Evolutionary conservation across 2,888 invertebrate species (phyloP), one percentile per base, ranked within the genome.

Genomic region (Amblyjoppa fuscipennis): DNA sequence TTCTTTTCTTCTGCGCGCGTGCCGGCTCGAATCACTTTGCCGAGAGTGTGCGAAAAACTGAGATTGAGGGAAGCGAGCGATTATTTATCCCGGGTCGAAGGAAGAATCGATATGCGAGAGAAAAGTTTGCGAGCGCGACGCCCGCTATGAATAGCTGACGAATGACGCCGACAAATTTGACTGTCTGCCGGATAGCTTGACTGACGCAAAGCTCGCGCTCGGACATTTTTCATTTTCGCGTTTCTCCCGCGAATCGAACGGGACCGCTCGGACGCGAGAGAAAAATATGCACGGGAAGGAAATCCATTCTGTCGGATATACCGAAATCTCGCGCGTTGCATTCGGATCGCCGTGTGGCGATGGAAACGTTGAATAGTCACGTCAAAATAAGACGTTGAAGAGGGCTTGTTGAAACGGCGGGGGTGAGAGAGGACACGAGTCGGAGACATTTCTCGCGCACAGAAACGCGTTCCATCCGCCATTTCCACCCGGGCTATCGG

Each of bases 311-410:
- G 25, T 77, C 56, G 25, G 9, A 71, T 53, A 20, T 61, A 64
- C 6, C n/a, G 53, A 73, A 49, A 73, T 73, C 51, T 66, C 71
- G 66, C 34, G 13, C 53, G 66, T 28, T n/a, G 51, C 7, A 45
- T 56, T 41, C 16, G 41, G 31, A 74, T n/a, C 6, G 41, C 41
- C 41, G 11, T 41, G 41, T 41, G 41, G 38, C 56, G 45, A 45
- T 45, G 66, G 66, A 53, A 73, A 56, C 56, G 77, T 56, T 78
- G 88, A 88, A 89, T 87, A 85, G 88, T 81, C 83, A 76, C 78
- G 87, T 87, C 85, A 85, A 87, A 59, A 28, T 59, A 87, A 88
- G 87, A 84, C 83, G 85, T 81, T 56, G 82, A 81, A 34, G 64
- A 25, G 41, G 56, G 7, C 7, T 25, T 34, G 61, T 49, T 31